Evolutionary conservation across 1,140 invertebrate genomes (phyloP), one percentile per base, ranked within the genome.

Genomic region (Eufriesea mexicana): DNA sequence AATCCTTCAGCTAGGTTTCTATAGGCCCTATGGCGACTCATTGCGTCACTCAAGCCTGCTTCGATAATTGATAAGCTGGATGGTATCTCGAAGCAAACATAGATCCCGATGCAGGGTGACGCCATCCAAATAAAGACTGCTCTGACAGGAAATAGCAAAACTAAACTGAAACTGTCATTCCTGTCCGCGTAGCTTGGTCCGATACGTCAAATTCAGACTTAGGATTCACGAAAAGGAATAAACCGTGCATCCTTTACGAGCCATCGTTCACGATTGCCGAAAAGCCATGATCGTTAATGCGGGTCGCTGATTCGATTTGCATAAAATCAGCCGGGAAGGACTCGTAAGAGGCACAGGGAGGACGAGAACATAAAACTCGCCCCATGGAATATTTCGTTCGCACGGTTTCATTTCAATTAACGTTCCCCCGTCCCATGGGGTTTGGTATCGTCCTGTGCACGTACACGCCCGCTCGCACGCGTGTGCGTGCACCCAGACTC

Each of bases 341-440:
- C 35, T 54, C 25, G 72, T 28, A 45, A 35, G 57, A 84, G 68
- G 16, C 12, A n/a, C 45, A 55, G 45, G 83, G 10, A 71, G 64
- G 47, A 71, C 66, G 49, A 35, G 35, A 66, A 51, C 84, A 73
- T 88, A 80, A 88, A 88, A 88, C 72, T 85, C 66, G 84, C 84
- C 73, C 89, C 82, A 89, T 85, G 83, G 87, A 91, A 90, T 91
- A 91, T 89, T 91, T 91, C 90, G 90, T 91, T 91, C 91, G 91
- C 91, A 91, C 91, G 90, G 91, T 91, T 91, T 91, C 91, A 91
- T 91, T 91, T 91, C 89, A 90, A 91, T 91, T 91, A 91, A 91
- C 90, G 89, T 89, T 84, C 90, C 83, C 90, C 81, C 80, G 83
- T 85, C 83, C 71, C 79, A 67, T 57, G 79, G 84, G 87, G 86